Evolutionary conservation across 2,888 invertebrate genomes (phyloP).

Genomic region (Alitta virens): DNA sequence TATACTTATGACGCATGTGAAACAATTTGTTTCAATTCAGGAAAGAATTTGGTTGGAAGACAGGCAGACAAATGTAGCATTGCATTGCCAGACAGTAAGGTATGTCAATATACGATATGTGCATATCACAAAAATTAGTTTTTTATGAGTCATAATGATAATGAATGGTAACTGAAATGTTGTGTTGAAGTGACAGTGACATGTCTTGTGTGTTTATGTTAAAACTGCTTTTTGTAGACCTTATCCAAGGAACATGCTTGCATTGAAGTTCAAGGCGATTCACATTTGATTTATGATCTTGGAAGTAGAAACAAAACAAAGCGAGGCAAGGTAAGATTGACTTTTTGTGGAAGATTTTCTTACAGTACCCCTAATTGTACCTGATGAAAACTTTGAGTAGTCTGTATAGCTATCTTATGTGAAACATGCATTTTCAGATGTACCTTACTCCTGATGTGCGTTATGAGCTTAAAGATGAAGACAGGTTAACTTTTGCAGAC

Average conservation of each 20-base stretch:
- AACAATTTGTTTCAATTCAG: not conserved
- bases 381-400: no score
- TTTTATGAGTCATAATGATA: no score
- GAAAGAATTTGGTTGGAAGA: slow-evolving; percentile 8
- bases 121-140: not conserved
- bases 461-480: slow-evolving; percentile 47
- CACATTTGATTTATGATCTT: slow-evolving; percentile 59
- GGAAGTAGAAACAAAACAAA: slow-evolving; percentile 60
- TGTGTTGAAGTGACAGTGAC: no score
- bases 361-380: not conserved
- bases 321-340: slow-evolving; percentile 56
- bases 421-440: slow-evolving; percentile 31
- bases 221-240: slow-evolving; percentile 48
- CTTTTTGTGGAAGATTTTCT: not conserved
- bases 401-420: not conserved
- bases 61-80: not conserved
- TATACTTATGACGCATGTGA: no score
- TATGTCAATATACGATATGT: not conserved
- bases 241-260: slow-evolving; percentile 61
- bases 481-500: slow-evolving; percentile 45
- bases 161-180: no score
- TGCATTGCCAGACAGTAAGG: not conserved
- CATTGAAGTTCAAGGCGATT: slow-evolving; percentile 56
- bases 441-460: slow-evolving; percentile 44
- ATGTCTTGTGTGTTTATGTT: no score